Evolutionary conservation across 1,140 invertebrate species (phyloP), one percentile per base, ranked within the genome.

Genomic region (Marisa cornuarietis): DNA sequence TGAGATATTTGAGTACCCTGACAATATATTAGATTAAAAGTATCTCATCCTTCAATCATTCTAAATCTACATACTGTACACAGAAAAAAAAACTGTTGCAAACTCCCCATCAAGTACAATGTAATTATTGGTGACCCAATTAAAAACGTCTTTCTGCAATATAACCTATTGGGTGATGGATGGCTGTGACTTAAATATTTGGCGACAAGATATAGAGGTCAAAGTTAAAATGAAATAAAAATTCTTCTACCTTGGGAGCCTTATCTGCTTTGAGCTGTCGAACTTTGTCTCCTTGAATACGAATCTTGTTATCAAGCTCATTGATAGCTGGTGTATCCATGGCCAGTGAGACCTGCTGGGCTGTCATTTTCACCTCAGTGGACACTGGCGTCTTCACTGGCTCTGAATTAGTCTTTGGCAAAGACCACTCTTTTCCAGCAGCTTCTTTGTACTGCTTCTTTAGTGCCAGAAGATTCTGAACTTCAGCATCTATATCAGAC

Each of bases 401-500:
- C 18, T 31, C 63, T 20, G 68, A 71, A 63, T 16, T 31, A 78
- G 76, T 11, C 72, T 82, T 76, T 24, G 81, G 83, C 26, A 89
- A 89, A 80, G 88, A 90, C 89, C 89, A 90, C 31, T 90, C 90
- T 71, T 88, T 83, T 13, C 95, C 95, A 13, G 94, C 94, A 13
- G 93, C 86, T 69, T 92, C 91, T 91, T 97, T 97, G 88, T 95
- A 98, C 75, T 95, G 93, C 1, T 91, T 92, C 91, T 98, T 98
- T 9, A 98, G 90, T 31, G 92, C 90, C 79, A 97, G 89, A 42
- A 98, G 91, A 76, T 91, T 91, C 88, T 95, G 93, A 22, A 97
- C 95, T 86, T 94, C 95, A 18, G 90, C 91, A 85, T 96, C 94
- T 76, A 96, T 92, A 76, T 81, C 78, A 72, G 78, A 81, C 87